Evolutionary conservation across 2,113 vertebrate genomes (phyloP).

Genomic region (Spermophilus dauricus): DNA sequence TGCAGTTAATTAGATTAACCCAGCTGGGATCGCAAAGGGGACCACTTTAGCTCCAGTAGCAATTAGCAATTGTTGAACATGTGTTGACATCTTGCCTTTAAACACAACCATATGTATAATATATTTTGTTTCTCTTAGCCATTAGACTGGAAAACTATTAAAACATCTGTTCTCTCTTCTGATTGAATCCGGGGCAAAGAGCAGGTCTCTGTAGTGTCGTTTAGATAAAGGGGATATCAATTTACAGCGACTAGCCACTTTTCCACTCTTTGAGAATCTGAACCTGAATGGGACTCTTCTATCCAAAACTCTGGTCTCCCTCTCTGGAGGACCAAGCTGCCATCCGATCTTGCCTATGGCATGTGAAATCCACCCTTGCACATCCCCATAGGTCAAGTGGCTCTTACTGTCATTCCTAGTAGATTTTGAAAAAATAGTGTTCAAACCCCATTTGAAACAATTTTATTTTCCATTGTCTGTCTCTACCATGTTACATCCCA

Average conservation of each 20-base stretch:
- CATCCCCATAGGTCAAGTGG: no score
- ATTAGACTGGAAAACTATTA: conserved; percentile 80
- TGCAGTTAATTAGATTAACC: conserved; percentile 50
- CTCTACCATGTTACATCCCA: neutral
- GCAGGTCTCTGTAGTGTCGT: conserved; percentile 67
- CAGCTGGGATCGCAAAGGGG: neutral
- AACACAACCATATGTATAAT: conserved; percentile 69
- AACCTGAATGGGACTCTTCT: conserved; percentile 20
- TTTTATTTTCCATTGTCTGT: conserved; percentile 1
- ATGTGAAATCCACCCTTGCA: neutral
- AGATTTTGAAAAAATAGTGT: neutral
- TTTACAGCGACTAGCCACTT: conserved; percentile 50
- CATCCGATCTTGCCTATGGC: neutral
- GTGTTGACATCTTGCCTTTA: conserved; percentile 74
- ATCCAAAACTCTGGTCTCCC: neutral
- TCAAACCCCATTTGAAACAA: neutral
- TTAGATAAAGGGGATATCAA: conserved; percentile 52
- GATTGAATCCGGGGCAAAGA: conserved; percentile 70
- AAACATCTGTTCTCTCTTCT: conserved; percentile 84
- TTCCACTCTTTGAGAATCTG: conserved; percentile 56
- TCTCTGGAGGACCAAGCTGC: neutral
- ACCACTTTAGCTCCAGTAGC: neutral
- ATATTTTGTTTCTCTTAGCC: conserved; percentile 76
- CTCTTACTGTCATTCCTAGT: neutral
- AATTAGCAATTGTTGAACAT: neutral